Evolutionary conservation across 2,113 vertebrate species (phyloP), one percentile per base, ranked within the genome.

Genomic region (Gambusia holbrooki): DNA sequence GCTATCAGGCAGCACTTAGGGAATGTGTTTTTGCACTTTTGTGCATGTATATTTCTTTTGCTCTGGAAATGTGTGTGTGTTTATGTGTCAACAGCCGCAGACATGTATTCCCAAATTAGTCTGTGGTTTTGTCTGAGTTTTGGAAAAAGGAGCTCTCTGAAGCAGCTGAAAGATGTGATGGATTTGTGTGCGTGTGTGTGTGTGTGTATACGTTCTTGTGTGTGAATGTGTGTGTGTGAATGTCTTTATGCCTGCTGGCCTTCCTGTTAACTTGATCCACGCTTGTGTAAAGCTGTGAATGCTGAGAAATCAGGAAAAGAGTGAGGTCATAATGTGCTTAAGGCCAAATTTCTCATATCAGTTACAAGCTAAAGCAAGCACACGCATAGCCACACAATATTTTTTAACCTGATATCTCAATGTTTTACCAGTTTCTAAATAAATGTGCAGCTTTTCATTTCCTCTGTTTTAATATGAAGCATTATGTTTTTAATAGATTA

Each of bases 71-170:
- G 77, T 77, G 70, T 83, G 80, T 86, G 89, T 89, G 83, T 92
- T 86, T 92, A 81, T 86, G 83, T 87, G 88, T 89, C 83, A 88
- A 87, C 86, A 88, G 81, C 84, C 68, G 11, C 80, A 82, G 69
- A 73, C 81, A 73, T 80, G 81, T 83, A 62, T 71, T 84, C 87
- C 79, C 70, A 87, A 91, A 90, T 90, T 89, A 90, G 84, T 76
- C 80, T 92, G 91, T 86, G 89, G 88, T 86, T 84, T 58, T 79
- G 67, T 87, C 81, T 72, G 68, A 71, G 81, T 63, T 71, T 74
- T 6, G 51, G 82, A 84, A 90, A 92, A 85, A 64, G 69, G 51
- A 58, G 74, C 51, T 73, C 87, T 89, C 68, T 89, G 71, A 70
- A 76, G 79, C 77, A 83, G 83, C 32, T 88, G 86, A 90, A 89